Conservation (phyloP, 2,113 vertebrate genomes). For the Prietella phreatophila region DNA sequence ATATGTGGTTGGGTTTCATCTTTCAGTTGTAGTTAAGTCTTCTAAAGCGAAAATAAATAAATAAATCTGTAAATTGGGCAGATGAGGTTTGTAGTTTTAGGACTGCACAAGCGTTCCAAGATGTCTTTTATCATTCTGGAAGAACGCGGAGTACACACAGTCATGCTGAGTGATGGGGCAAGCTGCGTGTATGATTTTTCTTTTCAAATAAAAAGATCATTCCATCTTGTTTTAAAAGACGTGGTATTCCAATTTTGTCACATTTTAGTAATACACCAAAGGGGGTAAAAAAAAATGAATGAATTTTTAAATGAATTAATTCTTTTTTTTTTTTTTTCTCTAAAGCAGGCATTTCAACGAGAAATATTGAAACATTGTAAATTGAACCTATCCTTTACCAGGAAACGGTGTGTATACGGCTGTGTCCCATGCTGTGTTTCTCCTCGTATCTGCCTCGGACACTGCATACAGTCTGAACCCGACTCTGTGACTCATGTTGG, state of each 20-base stretch:
- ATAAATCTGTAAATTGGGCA: slow-evolving; percentile 24
- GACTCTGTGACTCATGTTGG: neutral
- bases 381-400: neutral
- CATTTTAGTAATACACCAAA: neutral
- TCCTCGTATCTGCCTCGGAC: neutral
- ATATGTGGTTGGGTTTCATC: neutral
- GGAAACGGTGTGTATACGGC: neutral
- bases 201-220: neutral
- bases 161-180: slow-evolving; percentile 59
- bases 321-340: too few species aligned
- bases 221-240: neutral
- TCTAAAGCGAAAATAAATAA: neutral
- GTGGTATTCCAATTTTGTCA: neutral
- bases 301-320: neutral
- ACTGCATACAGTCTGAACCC: neutral
- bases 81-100: slow-evolving; percentile 16
- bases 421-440: neutral
- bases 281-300: neutral
- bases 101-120: slow-evolving; percentile 34
- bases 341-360: neutral
- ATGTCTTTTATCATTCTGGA: slow-evolving; percentile 36
- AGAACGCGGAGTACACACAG: slow-evolving; percentile 47
- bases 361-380: neutral
- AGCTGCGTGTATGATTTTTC: slow-evolving; percentile 37
- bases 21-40: slow-evolving; percentile 8